A percentile compares a stretch with the other conserved stretches of the same genome.
These are phyloP conservation scores for Eciton burchellii DNA, from an alignment of 1,140 invertebrate species.

Conservation along the genomic window DNA sequence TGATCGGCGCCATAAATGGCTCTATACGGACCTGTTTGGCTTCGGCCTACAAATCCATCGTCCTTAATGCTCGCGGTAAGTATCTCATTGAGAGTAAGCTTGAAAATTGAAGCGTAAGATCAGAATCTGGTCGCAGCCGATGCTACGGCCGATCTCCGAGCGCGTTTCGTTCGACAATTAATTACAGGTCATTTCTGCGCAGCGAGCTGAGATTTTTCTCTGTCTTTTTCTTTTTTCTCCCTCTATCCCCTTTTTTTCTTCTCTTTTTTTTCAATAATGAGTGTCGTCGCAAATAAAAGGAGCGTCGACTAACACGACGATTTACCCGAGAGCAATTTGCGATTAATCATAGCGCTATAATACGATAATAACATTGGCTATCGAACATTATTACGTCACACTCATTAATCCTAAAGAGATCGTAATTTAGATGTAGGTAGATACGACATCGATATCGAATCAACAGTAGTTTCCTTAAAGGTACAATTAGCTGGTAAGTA, in stretches of 20 bases:
- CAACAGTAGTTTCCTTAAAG: conserved; percentile 72
- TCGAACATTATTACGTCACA: conserved; percentile 80
- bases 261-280: too few relatives aligned
- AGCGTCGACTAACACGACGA: conserved; percentile 31
- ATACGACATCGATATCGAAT: conserved; percentile 78
- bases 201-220: neutral
- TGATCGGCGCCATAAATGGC: conserved; percentile 46
- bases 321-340: conserved; percentile 36
- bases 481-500: conserved; percentile 69
- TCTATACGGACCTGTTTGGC: neutral
- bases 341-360: conserved; percentile 73
- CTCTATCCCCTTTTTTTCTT: too few relatives aligned
- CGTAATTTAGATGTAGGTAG: conserved; percentile 63
- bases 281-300: neutral
- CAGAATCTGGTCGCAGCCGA: too few relatives aligned
- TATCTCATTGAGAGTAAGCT: neutral
- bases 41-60: neutral
- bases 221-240: too few relatives aligned
- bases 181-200: neutral
- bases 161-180: neutral
- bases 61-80: neutral
- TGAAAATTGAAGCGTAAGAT: neutral
- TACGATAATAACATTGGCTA: conserved; percentile 79
- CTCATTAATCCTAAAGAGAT: conserved; percentile 78
- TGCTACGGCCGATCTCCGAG: neutral